phyloP scores from a whole-genome alignment of 2,888 invertebrate genomes.

The Pristionchus mayeri region DNA sequence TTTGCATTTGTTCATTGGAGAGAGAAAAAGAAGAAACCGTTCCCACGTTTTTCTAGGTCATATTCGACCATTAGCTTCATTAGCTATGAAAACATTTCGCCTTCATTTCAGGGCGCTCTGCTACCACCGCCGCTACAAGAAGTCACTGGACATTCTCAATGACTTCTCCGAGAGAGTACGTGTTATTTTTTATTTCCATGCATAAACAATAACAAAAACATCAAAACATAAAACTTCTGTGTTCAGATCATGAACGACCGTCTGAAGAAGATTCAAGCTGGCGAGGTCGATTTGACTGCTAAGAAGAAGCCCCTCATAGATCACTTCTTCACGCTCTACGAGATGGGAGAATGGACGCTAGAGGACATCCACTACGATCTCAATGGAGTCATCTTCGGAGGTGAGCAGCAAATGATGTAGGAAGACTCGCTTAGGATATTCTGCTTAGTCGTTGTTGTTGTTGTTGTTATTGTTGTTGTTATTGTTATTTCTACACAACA shows the following conservation, averaged over 20 bases:
- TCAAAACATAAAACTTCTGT: too few species aligned
- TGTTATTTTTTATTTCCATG: background rate
- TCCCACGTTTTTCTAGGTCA: background rate
- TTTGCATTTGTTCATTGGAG: background rate
- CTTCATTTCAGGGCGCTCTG: background rate
- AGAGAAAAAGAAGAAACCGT: background rate
- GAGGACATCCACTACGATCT: slow-evolving; percentile 78
- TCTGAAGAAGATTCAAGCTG: background rate
- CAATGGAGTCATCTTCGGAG: slow-evolving; percentile 79
- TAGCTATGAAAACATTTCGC: background rate
- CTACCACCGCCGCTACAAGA: slow-evolving; percentile 20
- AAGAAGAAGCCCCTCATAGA: slow-evolving; percentile 77
- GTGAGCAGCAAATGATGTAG: slow-evolving; percentile 45
- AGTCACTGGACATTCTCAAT: slow-evolving; percentile 20
- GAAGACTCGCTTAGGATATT: too few species aligned
- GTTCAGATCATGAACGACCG: slow-evolving; percentile 28
- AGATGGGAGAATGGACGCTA: slow-evolving; percentile 72
- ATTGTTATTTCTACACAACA: background rate
- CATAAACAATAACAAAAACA: too few species aligned
- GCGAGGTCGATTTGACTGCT: slow-evolving; percentile 42
- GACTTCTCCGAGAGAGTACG: slow-evolving; percentile 71
- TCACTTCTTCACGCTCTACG: slow-evolving; percentile 76
- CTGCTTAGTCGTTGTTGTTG: too few species aligned
- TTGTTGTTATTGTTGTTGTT: background rate
- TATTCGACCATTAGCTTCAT: background rate